phyloP scores from a whole-genome alignment of 2,113 vertebrate species.

The Rhabdornis inornatus region DNA sequence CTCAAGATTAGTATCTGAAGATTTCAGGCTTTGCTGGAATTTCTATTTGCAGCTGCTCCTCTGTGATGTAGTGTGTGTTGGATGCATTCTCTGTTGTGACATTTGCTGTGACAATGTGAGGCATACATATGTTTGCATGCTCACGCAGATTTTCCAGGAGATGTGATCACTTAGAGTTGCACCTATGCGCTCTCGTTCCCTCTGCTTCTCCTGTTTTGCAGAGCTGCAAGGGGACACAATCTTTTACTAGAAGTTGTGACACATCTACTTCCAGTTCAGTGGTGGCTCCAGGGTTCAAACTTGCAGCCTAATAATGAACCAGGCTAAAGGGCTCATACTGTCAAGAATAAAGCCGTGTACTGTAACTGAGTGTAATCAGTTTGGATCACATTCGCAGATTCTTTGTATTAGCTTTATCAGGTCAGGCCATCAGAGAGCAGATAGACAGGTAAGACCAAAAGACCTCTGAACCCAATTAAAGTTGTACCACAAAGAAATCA shows the following conservation, averaged over 20 bases:
- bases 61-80: neutral
- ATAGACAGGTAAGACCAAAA: constrained; percentile 80
- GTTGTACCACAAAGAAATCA: constrained; percentile 82
- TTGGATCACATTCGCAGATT: constrained; percentile 51
- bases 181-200: neutral
- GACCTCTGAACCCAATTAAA: constrained; percentile 83
- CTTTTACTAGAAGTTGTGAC: neutral
- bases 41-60: neutral
- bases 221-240: neutral
- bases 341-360: constrained; percentile 27
- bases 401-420: constrained; percentile 78
- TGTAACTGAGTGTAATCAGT: constrained; percentile 44
- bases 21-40: neutral
- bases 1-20: neutral
- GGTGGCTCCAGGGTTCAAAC: neutral
- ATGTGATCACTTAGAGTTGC: neutral
- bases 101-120: neutral
- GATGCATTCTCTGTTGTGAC: neutral
- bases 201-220: neutral
- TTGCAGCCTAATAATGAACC: neutral
- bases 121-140: too few species aligned
- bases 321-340: neutral
- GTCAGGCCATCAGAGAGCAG: constrained; percentile 70
- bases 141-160: neutral
- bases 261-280: neutral